phyloP scores from a whole-genome alignment of 2,888 invertebrate species.

The Synergus itoensis region DNA sequence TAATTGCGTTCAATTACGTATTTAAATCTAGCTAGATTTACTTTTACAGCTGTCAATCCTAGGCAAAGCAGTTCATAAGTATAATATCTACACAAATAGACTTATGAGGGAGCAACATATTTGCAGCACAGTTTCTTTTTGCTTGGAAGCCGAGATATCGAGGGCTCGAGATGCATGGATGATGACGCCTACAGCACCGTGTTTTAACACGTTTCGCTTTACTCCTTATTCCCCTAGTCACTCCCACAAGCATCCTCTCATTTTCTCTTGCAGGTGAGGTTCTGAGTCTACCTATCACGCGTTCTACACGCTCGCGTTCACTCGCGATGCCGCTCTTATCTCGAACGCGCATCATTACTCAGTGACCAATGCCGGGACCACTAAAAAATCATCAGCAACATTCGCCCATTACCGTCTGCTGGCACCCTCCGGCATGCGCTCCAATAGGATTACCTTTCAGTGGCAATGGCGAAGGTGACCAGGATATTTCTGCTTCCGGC shows the following conservation, averaged over 20 bases:
- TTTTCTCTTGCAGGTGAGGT: slow-evolving; percentile 25
- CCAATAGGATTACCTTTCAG: slow-evolving; percentile 44
- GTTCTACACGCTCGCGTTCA: slow-evolving; percentile 35
- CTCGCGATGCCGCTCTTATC: slow-evolving; percentile 55
- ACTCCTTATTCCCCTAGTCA: slow-evolving; percentile 44
- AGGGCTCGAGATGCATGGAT: slow-evolving; percentile 33
- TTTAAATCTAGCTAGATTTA: no score
- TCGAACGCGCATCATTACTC: slow-evolving; percentile 69
- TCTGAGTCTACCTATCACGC: slow-evolving; percentile 27
- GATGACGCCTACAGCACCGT: slow-evolving; percentile 56
- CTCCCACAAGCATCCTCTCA: slow-evolving; percentile 49
- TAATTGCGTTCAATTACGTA: no score
- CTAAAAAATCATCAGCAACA: slow-evolving; percentile 70
- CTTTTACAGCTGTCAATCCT: not conserved
- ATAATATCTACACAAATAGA: not conserved
- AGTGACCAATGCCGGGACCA: slow-evolving; percentile 63
- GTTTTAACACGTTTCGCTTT: slow-evolving; percentile 55
- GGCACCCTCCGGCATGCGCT: slow-evolving; percentile 57
- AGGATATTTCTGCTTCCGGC: slow-evolving; percentile 63
- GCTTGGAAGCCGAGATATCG: not conserved
- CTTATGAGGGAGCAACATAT: slow-evolving; percentile 25
- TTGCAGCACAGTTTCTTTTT: not conserved
- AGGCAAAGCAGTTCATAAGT: slow-evolving; percentile 5
- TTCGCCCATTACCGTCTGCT: slow-evolving; percentile 65
- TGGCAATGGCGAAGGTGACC: slow-evolving; percentile 57